Evolutionary conservation across 2,113 vertebrate species (phyloP), one percentile per base, ranked within the genome.

Genomic region (Mellivora capensis): DNA sequence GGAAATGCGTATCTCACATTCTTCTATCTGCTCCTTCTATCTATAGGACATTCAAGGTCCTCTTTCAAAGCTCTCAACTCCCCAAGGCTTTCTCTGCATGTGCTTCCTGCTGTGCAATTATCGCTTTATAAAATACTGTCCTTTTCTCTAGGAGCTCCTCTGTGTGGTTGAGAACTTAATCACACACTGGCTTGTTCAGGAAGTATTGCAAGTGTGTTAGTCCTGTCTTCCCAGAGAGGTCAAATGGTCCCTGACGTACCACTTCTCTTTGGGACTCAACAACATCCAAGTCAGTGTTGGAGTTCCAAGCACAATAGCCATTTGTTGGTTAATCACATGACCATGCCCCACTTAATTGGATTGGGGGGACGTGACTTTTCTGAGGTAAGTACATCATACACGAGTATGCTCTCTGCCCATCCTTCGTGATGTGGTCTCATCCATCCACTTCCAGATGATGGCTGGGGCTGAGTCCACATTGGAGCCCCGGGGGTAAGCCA

Each of bases 21-120:
- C 52, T 93, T 93, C 90, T 95, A 79, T 88, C 88, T 96, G 61
- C 20, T 94, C 54, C 95, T 90, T 94, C 72, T 93, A 81, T 97
- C 72, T 80, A 74, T 91, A 97, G 89, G 96, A 94, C 67, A 77
- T 90, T 98, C 97, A 96, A 98, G 96, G 95, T 96, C 82, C 72
- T 91, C 42, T 94, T 96, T 97, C 90, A 96, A 95, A 97, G 61
- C 72, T 81, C 25, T 76, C 21, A 84, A 34, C 61, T 94, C 71
- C 88, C 90, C 87, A 85, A 96, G 69, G 71, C 59, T 96, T 97
- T 96, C 92, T 96, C 57, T 82, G 69, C 23, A 2, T 79, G 85
- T 23, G 17, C 21, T 94, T 47, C 57, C 12, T 77, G 85, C 71
- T 92, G 76, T 64, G 34, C 42, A 97, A 80, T 96, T 97, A 91